These are phyloP conservation scores for Gonatopus flavifemur DNA, from an alignment of 1,140 invertebrate genomes.

Conservation along the genomic window DNA sequence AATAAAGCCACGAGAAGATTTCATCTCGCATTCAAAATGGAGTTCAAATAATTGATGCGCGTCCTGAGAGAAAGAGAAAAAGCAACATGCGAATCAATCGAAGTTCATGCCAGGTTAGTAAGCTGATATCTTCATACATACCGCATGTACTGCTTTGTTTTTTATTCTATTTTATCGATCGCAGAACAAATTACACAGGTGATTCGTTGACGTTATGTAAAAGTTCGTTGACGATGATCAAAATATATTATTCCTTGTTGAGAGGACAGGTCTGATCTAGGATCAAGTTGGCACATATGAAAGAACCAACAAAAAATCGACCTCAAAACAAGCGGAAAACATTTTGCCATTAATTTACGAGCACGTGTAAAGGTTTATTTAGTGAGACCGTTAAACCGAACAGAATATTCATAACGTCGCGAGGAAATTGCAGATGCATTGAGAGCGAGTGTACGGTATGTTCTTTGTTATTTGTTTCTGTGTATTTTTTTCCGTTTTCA, in stretches of 20 bases:
- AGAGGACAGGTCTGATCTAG: too few species aligned
- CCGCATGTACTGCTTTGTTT: too few species aligned
- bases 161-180: constrained; percentile 4
- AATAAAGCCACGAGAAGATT: too few species aligned
- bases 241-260: too few species aligned
- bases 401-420: constrained; percentile 24
- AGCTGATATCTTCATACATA: too few species aligned
- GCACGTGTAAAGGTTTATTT: constrained; percentile 20
- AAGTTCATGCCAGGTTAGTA: too few species aligned
- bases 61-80: too few species aligned
- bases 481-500: constrained; percentile 7
- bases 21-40: too few species aligned
- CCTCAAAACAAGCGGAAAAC: background rate
- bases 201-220: constrained; percentile 1
- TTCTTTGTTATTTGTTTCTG: too few species aligned
- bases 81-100: too few species aligned
- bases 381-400: constrained; percentile 16
- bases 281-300: constrained; percentile 7
- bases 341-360: constrained; percentile 27
- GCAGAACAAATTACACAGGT: background rate
- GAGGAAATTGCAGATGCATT: constrained; percentile 23
- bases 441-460: too few species aligned
- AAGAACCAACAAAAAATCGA: background rate
- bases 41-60: too few species aligned
- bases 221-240: constrained; percentile 15